Conservation (phyloP, 2,113 vertebrate genomes). For the Neotragus pygmaeus region DNA sequence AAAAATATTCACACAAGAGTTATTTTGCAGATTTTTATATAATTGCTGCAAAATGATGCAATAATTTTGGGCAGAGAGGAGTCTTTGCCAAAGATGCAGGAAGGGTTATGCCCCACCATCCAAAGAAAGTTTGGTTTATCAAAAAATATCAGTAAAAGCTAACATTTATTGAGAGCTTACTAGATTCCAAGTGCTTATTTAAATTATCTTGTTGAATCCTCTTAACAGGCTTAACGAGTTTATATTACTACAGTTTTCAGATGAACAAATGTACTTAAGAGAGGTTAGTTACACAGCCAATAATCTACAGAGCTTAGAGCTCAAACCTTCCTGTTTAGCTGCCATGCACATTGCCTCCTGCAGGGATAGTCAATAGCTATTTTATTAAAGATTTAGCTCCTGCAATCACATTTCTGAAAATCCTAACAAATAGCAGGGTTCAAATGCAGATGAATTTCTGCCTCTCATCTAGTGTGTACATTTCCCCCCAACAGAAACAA, state of each 20-base stretch:
- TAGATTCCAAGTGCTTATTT: not conserved
- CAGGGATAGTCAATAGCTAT: conserved; percentile 9
- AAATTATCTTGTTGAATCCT: not conserved
- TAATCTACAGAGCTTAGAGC: not conserved
- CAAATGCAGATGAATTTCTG: conserved; percentile 53
- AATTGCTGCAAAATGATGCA: not conserved
- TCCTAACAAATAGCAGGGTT: conserved; percentile 41
- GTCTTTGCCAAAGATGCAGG: not conserved
- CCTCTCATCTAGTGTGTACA: conserved; percentile 26
- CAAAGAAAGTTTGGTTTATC: not conserved
- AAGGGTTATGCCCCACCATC: not conserved
- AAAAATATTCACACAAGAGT: not conserved
- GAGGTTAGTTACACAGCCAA: not conserved
- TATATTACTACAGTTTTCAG: conserved; percentile 1
- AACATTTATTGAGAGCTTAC: not conserved
- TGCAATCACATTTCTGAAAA: conserved; percentile 12
- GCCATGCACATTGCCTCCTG: not conserved
- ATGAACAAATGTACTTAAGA: conserved; percentile 14
- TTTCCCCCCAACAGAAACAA: conserved; percentile 47
- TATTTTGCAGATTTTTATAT: not conserved
- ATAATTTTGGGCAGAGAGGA: not conserved
- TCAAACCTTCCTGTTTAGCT: not conserved
- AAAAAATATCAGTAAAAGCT: not conserved
- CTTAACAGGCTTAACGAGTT: not conserved
- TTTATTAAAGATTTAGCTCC: conserved; percentile 46